Base-by-base conservation (phyloP, 2,797 vertebrate genomes). In the Harpagifer antarcticus region DNA sequence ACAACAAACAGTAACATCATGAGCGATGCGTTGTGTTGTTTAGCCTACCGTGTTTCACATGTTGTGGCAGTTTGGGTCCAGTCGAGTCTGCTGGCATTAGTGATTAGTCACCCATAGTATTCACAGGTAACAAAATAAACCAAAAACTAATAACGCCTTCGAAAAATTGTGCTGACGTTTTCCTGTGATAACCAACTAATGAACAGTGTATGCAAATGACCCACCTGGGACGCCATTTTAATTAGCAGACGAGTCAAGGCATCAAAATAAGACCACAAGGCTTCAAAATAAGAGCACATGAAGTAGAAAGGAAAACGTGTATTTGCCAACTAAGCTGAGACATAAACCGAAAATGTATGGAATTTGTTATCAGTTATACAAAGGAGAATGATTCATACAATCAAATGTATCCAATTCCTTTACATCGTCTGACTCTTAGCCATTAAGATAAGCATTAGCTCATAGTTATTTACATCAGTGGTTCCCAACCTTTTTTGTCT, bases 261-360 rank as follows among this genome's bases (percentile, higher is more conserved):
- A 44, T 60, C 58, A 45, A 45, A 45, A 61, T 45, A 61, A 61
- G 43, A 45, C 59, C 23, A 0, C 15, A 45, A 23, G 8, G 20
- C 23, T 61, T 61, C 58, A 47, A 61, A 61, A 61, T 61, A 47
- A 59, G 57, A 59, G 4, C n/a, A 20, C 56, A 19, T 19, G 37
- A 57, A 19, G 17, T 20, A 27, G 15, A 43, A 47, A 19, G 19
- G 17, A 3, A 57, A 40, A 11, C 1, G 9, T 31, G 15, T 16
- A 31, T 47, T 45, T 45, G 2, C 47, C 9, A 8, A 1, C 19
- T 3, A 20, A 43, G 44, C 4, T 10, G 14, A 60, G 57, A 20
- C 0, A 27, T 60, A 16, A 44, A 15, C 57, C 54, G 4, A n/a
- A 37, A 13, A n/a, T 37, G n/a, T n/a, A 6, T 42, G 11, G 56